phyloP scores from a whole-genome alignment of 92 coral and sea anemone genomes.

The Zoanthus sansibaricus region DNA sequence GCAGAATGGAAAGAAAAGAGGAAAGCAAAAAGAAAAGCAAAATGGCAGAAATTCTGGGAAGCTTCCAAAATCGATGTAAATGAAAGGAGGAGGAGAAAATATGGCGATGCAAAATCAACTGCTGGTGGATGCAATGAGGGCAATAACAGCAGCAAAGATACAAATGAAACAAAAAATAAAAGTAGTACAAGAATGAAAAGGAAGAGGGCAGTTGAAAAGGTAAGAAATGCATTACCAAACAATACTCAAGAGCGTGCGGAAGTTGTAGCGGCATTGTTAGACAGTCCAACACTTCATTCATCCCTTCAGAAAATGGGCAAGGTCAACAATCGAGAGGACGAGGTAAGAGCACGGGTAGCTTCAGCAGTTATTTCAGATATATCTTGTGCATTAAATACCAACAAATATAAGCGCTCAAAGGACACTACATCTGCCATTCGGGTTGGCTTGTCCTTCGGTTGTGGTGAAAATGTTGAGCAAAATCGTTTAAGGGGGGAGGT shows the following conservation, averaged over 20 bases:
- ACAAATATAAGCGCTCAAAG: not conserved
- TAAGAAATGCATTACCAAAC: not conserved
- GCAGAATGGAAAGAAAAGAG: too few relatives aligned
- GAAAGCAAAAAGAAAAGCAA: too few relatives aligned
- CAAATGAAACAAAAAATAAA: too few relatives aligned
- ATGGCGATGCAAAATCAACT: too few relatives aligned
- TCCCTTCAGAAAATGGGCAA: not conserved
- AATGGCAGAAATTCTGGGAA: too few relatives aligned
- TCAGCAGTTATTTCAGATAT: not conserved
- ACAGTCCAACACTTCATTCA: too few relatives aligned
- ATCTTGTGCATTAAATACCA: not conserved
- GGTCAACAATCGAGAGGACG: not conserved
- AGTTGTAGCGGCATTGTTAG: not conserved
- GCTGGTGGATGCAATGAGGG: too few relatives aligned
- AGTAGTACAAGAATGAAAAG: constrained; percentile 18
- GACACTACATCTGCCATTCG: not conserved
- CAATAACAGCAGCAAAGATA: too few relatives aligned
- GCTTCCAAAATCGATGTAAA: too few relatives aligned
- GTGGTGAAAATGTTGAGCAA: not conserved
- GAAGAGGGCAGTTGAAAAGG: constrained; percentile 6
- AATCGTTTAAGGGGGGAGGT: not conserved
- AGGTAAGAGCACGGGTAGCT: not conserved
- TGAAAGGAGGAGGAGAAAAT: too few relatives aligned
- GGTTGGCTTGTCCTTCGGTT: not conserved
- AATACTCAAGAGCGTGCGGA: not conserved